These are phyloP conservation scores for Wiebesia pumilae DNA, from an alignment of 1,140 invertebrate genomes.

Conservation along the genomic window DNA sequence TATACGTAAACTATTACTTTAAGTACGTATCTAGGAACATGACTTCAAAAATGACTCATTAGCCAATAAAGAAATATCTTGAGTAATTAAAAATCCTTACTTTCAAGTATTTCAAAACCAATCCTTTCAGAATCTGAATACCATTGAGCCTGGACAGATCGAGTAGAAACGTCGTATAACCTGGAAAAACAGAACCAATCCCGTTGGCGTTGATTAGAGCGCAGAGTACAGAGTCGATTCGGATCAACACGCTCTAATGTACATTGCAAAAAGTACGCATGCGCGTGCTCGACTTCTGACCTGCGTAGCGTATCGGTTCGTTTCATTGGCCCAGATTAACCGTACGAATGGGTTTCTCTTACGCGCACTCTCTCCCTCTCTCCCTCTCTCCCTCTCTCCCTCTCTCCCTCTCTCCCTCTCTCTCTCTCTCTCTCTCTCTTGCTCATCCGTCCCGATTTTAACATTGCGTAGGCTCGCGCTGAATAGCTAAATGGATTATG, in stretches of 20 bases:
- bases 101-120: background rate
- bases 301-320: background rate
- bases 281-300: background rate
- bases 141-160: background rate
- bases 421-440: background rate
- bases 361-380: background rate
- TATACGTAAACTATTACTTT: too few relatives aligned
- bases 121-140: background rate
- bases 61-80: background rate
- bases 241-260: background rate
- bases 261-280: background rate
- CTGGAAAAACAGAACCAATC: constrained; percentile 33
- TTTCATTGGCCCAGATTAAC: constrained; percentile 64
- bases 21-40: too few relatives aligned
- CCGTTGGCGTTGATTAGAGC: constrained; percentile 36
- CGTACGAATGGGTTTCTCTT: constrained; percentile 57
- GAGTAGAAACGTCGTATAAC: background rate
- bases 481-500: constrained; percentile 30
- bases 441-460: constrained; percentile 13
- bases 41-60: background rate
- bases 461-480: background rate
- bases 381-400: too few relatives aligned
- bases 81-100: background rate
- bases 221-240: background rate
- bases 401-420: too few relatives aligned